These are phyloP conservation scores for Melanaphis sacchari DNA, from an alignment of 1,140 invertebrate genomes.

Conservation along the genomic window DNA sequence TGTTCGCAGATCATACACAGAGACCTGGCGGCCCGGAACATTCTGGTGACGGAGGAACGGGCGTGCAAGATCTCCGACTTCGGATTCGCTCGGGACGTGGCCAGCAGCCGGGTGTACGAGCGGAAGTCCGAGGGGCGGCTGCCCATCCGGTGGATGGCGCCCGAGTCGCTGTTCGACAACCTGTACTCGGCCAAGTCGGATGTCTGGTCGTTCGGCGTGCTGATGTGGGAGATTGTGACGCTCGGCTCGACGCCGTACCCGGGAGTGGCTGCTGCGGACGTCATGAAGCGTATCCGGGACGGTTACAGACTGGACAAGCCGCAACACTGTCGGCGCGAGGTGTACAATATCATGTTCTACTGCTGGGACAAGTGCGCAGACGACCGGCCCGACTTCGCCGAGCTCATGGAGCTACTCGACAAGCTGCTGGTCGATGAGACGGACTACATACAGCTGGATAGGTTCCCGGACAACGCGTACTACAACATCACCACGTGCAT, in stretches of 20 bases:
- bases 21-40: conserved; percentile 89
- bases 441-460: conserved; percentile 90
- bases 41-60: conserved; percentile 85
- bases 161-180: conserved; percentile 90
- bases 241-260: conserved; percentile 90
- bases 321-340: conserved; percentile 84
- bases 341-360: conserved; percentile 94
- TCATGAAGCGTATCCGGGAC: conserved; percentile 80
- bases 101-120: conserved; percentile 85
- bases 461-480: conserved; percentile 92
- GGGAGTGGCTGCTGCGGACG: conserved; percentile 82
- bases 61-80: conserved; percentile 94
- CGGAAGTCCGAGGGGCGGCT: conserved; percentile 84
- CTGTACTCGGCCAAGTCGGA: conserved; percentile 91
- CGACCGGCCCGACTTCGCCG: conserved; percentile 78
- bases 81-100: conserved; percentile 87
- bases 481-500: conserved; percentile 84
- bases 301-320: conserved; percentile 87
- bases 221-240: conserved; percentile 93
- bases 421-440: conserved; percentile 84
- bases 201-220: conserved; percentile 91
- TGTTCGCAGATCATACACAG: conserved; percentile 82
- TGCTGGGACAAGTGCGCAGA: conserved; percentile 87
- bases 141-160: conserved; percentile 89
- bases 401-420: conserved; percentile 81